A percentile compares a stretch with the other conserved stretches of the same genome.
phyloP scores from a whole-genome alignment of 1,140 invertebrate species.

The Phenacoccus solenopsis region DNA sequence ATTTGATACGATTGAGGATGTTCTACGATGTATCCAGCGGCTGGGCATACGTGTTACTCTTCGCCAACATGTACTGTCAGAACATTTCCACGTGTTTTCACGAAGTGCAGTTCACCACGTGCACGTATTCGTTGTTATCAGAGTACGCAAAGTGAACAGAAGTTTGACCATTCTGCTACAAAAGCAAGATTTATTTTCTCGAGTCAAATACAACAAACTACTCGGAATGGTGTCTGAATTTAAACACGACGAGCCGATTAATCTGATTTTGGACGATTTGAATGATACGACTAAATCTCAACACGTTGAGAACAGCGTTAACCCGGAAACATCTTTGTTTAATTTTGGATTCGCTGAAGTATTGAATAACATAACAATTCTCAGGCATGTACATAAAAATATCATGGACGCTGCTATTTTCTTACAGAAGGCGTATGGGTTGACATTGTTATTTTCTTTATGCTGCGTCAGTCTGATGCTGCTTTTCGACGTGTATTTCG shows the following conservation, averaged over 20 bases:
- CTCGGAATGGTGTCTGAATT: background rate
- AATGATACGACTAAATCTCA: background rate
- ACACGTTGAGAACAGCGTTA: background rate
- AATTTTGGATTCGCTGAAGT: background rate
- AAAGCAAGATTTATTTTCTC: background rate
- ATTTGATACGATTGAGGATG: background rate
- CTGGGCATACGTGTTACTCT: background rate
- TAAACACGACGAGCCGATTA: background rate
- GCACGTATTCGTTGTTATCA: background rate
- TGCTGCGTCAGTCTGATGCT: background rate
- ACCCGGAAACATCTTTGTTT: background rate
- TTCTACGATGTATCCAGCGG: background rate
- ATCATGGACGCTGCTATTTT: background rate
- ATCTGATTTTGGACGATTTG: background rate
- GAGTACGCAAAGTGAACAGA: background rate
- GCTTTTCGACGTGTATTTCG: constrained; percentile 18
- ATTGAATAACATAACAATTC: background rate
- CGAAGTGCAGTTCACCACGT: background rate
- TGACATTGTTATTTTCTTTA: constrained; percentile 5
- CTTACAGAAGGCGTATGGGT: background rate
- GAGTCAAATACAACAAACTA: background rate
- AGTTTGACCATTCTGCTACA: background rate
- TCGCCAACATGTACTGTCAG: background rate
- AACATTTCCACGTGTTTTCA: background rate
- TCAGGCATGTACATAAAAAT: background rate